These are phyloP conservation scores for Syngnathus scovelli DNA, from an alignment of 2,113 vertebrate species.

Conservation along the genomic window DNA sequence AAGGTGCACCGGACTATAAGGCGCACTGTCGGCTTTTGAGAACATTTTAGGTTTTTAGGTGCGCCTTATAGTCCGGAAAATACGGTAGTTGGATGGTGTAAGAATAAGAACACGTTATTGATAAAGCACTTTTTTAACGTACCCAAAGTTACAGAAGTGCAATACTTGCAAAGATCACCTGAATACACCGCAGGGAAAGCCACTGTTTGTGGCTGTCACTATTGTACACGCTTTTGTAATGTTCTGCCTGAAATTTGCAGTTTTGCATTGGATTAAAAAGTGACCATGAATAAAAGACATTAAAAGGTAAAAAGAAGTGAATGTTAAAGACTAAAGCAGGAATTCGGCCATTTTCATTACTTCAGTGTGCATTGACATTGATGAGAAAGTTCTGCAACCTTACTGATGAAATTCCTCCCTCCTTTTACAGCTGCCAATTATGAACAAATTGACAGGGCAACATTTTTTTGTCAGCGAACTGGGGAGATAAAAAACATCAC, in stretches of 20 bases:
- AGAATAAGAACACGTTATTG: too few relatives aligned
- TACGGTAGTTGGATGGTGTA: too few relatives aligned
- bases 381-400: constrained; percentile 27
- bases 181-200: too few relatives aligned
- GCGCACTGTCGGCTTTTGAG: too few relatives aligned
- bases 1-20: too few relatives aligned
- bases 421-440: constrained; percentile 25
- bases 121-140: too few relatives aligned
- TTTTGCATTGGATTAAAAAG: constrained; percentile 34
- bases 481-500: constrained; percentile 28
- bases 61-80: too few relatives aligned
- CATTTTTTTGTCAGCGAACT: constrained; percentile 14
- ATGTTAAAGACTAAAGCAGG: neutral
- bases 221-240: neutral
- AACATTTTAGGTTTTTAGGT: too few relatives aligned
- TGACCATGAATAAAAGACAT: constrained; percentile 21
- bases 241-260: neutral
- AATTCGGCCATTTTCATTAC: constrained; percentile 20
- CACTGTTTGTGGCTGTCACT: neutral
- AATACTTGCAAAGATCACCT: too few relatives aligned
- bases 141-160: too few relatives aligned
- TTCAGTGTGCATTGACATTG: constrained; percentile 29
- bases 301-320: constrained; percentile 11
- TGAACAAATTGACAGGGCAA: constrained; percentile 21
- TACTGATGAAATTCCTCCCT: constrained; percentile 19